These are phyloP conservation scores for Esox masquinongy DNA, from an alignment of 2,797 vertebrate species.

Conservation along the genomic window DNA sequence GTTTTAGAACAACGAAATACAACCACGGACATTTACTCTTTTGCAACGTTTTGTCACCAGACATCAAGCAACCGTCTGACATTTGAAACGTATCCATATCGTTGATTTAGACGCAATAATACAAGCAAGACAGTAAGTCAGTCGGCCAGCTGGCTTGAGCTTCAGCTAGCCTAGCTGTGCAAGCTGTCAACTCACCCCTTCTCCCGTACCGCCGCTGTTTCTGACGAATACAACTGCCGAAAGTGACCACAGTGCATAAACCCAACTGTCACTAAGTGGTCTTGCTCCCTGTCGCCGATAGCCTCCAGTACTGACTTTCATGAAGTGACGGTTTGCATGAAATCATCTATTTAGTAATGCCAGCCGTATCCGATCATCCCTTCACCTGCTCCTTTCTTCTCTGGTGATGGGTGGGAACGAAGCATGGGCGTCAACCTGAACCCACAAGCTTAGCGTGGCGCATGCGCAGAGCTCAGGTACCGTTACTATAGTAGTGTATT, in stretches of 20 bases:
- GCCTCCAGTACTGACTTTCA: constrained; percentile 29
- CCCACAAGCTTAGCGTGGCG: not conserved
- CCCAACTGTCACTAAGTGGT: not conserved
- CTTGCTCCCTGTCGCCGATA: not conserved
- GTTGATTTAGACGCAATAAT: not conserved
- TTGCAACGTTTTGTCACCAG: no score
- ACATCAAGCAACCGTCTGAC: no score
- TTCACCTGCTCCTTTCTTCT: constrained; percentile 1
- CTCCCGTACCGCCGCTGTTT: not conserved
- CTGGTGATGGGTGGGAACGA: not conserved
- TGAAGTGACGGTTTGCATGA: constrained; percentile 24
- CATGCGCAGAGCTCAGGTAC: constrained; percentile 6
- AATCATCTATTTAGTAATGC: not conserved
- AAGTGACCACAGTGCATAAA: not conserved
- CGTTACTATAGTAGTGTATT: no score
- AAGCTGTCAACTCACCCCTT: constrained; percentile 1
- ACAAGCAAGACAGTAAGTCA: not conserved
- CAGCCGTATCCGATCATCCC: not conserved
- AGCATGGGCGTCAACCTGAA: not conserved
- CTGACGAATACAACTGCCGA: not conserved
- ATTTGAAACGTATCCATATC: not conserved
- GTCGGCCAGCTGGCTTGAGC: not conserved
- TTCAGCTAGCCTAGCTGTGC: not conserved
- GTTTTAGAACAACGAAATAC: no score
- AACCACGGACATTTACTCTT: no score